phyloP scores from a whole-genome alignment of 2,888 invertebrate genomes.

The Geotrupes spiniger region DNA sequence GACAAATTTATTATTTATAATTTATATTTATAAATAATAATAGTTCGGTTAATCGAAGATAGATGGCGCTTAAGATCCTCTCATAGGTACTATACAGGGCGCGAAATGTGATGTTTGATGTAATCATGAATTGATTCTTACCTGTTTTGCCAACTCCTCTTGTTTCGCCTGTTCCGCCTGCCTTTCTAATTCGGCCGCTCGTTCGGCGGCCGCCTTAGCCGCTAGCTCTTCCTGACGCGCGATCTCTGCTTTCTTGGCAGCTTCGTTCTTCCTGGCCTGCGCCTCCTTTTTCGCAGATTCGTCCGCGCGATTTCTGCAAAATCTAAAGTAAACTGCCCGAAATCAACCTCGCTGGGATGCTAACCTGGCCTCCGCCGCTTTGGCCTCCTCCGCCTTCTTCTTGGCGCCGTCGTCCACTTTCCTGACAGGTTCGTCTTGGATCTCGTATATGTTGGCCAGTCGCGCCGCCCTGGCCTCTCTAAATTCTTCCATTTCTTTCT shows the following conservation, averaged over 20 bases:
- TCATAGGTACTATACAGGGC: no score
- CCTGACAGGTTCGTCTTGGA: slow-evolving; percentile 40
- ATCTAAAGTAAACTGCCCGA: not conserved
- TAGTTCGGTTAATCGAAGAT: no score
- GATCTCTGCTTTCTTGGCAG: slow-evolving; percentile 53
- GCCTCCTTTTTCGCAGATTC: slow-evolving; percentile 54
- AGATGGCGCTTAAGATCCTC: no score
- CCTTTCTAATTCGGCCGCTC: slow-evolving; percentile 48
- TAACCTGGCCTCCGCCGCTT: slow-evolving; percentile 61
- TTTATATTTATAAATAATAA: no score
- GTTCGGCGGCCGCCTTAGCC: slow-evolving; percentile 51
- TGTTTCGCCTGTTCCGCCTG: slow-evolving; percentile 45
- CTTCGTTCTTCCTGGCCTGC: slow-evolving; percentile 52
- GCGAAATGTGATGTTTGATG: no score
- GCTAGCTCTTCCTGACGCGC: slow-evolving; percentile 51
- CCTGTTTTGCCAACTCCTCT: slow-evolving; percentile 46
- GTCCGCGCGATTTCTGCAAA: slow-evolving; percentile 55
- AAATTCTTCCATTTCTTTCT: slow-evolving; percentile 52
- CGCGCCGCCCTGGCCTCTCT: slow-evolving; percentile 64
- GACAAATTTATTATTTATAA: no score
- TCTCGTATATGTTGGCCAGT: slow-evolving; percentile 58
- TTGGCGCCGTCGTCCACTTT: slow-evolving; percentile 50
- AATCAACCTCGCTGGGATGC: slow-evolving; percentile 23
- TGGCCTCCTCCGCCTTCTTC: slow-evolving; percentile 61
- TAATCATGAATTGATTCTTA: slow-evolving; percentile 24